Evolutionary conservation across 2,888 invertebrate genomes (phyloP).

Genomic region (Tetheella fluctuosa): DNA sequence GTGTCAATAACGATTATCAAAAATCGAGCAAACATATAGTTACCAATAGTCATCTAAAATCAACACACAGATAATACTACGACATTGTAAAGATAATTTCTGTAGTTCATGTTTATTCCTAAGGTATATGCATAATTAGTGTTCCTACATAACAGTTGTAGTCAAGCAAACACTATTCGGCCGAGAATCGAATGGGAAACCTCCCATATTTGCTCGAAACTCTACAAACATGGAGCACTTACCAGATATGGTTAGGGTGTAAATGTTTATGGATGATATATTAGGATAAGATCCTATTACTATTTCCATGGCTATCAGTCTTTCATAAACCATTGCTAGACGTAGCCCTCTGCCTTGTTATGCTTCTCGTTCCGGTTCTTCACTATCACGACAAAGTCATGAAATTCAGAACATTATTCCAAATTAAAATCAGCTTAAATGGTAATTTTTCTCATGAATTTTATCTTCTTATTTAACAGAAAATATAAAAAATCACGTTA

Average conservation of each 20-base stretch:
- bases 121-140: neutral
- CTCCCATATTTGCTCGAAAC: slow-evolving; percentile 6
- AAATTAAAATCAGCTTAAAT: too few relatives aligned
- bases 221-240: slow-evolving; percentile 12
- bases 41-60: too few relatives aligned
- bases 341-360: too few relatives aligned
- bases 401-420: too few relatives aligned
- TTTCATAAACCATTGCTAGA: too few relatives aligned
- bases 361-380: too few relatives aligned
- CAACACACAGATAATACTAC: neutral
- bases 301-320: neutral
- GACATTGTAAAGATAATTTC: neutral
- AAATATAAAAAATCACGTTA: too few relatives aligned
- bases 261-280: neutral
- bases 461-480: too few relatives aligned
- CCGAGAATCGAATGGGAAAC: neutral
- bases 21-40: too few relatives aligned
- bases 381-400: too few relatives aligned
- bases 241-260: slow-evolving; percentile 1
- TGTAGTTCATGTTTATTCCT: neutral
- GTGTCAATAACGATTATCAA: too few relatives aligned
- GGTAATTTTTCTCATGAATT: too few relatives aligned
- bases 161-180: neutral
- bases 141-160: neutral
- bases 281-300: neutral